Evolutionary conservation across 2,888 invertebrate genomes (phyloP), one percentile per base, ranked within the genome.

Genomic region (Lepidonotus clava): DNA sequence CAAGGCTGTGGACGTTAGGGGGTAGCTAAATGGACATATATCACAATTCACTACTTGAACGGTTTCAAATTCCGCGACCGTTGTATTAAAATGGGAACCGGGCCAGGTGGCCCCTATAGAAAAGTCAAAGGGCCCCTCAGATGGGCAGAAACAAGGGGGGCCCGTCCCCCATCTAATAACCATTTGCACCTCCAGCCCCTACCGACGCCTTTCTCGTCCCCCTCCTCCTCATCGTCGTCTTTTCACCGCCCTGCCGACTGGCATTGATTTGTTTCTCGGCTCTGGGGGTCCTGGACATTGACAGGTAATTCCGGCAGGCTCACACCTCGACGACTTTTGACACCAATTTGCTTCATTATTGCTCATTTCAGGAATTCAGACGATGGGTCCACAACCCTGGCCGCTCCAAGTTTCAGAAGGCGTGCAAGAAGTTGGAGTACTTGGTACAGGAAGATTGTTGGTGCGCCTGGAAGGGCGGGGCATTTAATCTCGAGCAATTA

Each of bases 331-430:
- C 61, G n/a, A 76, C 76, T 76, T 76, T 36, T 76, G 76, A 40
- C 76, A 40, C 38, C 36, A 76, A 76, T 76, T 76, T 76, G 14
- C 40, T 76, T 76, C 76, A 76, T 76, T 76, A 76, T 76, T 38
- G 40, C 24, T 38, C 38, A 36, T 40, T 76, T 40, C 76, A n/a
- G n/a, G n/a, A n/a, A n/a, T n/a, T n/a, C n/a, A n/a, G n/a, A n/a
- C n/a, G n/a, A n/a, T n/a, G n/a, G n/a, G n/a, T n/a, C n/a, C n/a
- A n/a, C n/a, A n/a, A n/a, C n/a, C n/a, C n/a, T n/a, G n/a, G n/a
- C n/a, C n/a, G n/a, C n/a, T n/a, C n/a, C n/a, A n/a, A n/a, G n/a
- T n/a, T n/a, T n/a, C n/a, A n/a, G n/a, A n/a, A n/a, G n/a, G n/a
- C n/a, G n/a, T n/a, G n/a, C n/a, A n/a, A n/a, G n/a, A n/a, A 76